These are phyloP conservation scores for Platichthys stellatus DNA, from an alignment of 2,113 vertebrate genomes.

Conservation along the genomic window DNA sequence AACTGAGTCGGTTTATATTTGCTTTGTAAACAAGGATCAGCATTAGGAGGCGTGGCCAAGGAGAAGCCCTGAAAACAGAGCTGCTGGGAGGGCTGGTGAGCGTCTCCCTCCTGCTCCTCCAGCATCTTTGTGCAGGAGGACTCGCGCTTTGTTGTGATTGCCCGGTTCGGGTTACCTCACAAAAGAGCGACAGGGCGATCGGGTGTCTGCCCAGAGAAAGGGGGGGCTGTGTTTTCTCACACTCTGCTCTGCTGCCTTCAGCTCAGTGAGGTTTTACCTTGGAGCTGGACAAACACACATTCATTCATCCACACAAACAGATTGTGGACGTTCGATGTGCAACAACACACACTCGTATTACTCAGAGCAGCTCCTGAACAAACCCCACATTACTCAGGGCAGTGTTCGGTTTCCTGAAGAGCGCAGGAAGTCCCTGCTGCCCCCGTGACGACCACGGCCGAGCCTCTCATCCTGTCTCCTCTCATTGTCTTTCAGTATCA, in stretches of 20 bases:
- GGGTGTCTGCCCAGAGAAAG: slow-evolving; percentile 75
- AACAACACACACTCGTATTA: slow-evolving; percentile 5
- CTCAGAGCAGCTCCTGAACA: slow-evolving; percentile 22
- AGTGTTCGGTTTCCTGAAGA: slow-evolving; percentile 64
- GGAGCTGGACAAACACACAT: slow-evolving; percentile 52
- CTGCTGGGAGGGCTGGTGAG: not conserved
- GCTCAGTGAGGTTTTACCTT: slow-evolving; percentile 42
- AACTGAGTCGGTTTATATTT: slow-evolving; percentile 50
- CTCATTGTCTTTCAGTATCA: slow-evolving; percentile 49
- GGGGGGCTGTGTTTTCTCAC: slow-evolving; percentile 78
- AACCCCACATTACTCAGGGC: slow-evolving; percentile 19
- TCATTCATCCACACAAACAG: slow-evolving; percentile 3
- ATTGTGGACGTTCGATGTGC: slow-evolving; percentile 17
- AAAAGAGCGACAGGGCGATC: slow-evolving; percentile 66
- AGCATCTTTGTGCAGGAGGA: slow-evolving; percentile 67
- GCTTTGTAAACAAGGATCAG: slow-evolving; percentile 60
- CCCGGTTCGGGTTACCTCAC: slow-evolving; percentile 74
- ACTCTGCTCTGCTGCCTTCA: slow-evolving; percentile 63
- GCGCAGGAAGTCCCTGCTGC: slow-evolving; percentile 63
- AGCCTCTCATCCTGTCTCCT: slow-evolving; percentile 68
- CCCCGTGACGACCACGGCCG: slow-evolving; percentile 50
- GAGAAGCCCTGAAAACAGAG: not conserved
- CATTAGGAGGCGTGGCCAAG: slow-evolving; percentile 11
- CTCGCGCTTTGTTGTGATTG: slow-evolving; percentile 78
- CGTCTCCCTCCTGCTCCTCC: slow-evolving; percentile 22